Percentiles rank a stretch among this genome's conserved stretches.
Evolutionary conservation across 2,888 invertebrate genomes (phyloP).

Genomic region (Suillia variegata): DNA sequence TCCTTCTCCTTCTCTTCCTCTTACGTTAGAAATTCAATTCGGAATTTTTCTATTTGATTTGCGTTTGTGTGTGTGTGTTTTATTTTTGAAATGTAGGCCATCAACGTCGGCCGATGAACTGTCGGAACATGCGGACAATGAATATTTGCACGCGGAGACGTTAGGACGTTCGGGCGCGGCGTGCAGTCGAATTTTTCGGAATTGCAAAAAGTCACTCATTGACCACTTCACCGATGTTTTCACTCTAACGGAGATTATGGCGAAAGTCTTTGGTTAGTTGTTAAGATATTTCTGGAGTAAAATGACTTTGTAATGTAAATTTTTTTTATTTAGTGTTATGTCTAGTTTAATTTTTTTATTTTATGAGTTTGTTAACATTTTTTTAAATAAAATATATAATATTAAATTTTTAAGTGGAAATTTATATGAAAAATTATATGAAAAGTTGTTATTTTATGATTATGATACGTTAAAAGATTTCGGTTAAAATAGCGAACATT

Average conservation of each 20-base stretch:
- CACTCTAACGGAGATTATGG: constrained; percentile 34
- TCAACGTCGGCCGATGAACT: constrained; percentile 71
- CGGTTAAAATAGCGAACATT: too few relatives aligned
- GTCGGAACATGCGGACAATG: constrained; percentile 71
- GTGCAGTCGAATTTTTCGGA: constrained; percentile 49
- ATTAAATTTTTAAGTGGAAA: too few relatives aligned
- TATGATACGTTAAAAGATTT: too few relatives aligned
- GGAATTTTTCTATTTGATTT: neutral
- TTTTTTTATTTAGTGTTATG: too few relatives aligned
- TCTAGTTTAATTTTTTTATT: too few relatives aligned
- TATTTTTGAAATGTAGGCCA: constrained; percentile 63
- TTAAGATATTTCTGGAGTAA: too few relatives aligned
- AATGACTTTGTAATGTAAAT: too few relatives aligned
- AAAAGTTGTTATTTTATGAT: too few relatives aligned
- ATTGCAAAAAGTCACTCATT: constrained; percentile 50
- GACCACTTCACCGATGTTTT: constrained; percentile 50
- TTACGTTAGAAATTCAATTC: neutral
- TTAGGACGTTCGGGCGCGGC: constrained; percentile 64
- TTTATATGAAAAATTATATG: too few relatives aligned
- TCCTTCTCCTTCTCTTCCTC: too few relatives aligned
- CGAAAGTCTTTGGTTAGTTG: constrained; percentile 26
- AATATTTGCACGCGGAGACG: constrained; percentile 75
- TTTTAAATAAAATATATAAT: too few relatives aligned
- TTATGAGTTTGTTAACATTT: too few relatives aligned
- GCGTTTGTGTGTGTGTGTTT: neutral